Base-by-base conservation (phyloP, 37 sponge, comb jelly and placozoan species). In the Cladorhizidae sp. region DNA sequence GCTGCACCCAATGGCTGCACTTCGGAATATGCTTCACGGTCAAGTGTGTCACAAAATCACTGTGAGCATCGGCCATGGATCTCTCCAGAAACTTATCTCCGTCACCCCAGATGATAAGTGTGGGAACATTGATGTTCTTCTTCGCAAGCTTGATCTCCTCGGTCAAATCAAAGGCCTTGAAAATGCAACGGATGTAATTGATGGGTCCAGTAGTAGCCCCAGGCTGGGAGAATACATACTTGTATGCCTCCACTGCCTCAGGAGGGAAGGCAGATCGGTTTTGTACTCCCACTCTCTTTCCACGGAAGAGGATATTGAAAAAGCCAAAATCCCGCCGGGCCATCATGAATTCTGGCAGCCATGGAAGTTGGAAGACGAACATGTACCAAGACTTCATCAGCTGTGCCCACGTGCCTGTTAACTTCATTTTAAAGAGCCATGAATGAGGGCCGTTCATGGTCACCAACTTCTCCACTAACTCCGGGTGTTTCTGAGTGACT, bases 1-100 rank as follows among this genome's bases (percentile, higher is more conserved):
- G n/a, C n/a, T n/a, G 58, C 63, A 92, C 85, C 92, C 92, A 92
- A 75, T 92, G 92, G 35, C 92, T 83, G 64, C 92, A 87, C 70
- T 84, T 80, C 0, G 90, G 76, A 40, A 87, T 79, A 67, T 78
- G 80, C 56, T 54, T 74, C 35, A 74, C 56, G 3, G 56, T 54
- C 33, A 74, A 35, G 33, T 74, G n/a, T 9, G 57, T 51, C 36
- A 74, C 74, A 52, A 55, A 74, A 15, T 54, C 56, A 20, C 14
- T 17, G 33, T 74, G 74, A 15, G 40, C 56, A 17, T 74, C 74
- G 3, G 56, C 55, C 56, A 54, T 54, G 1, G 74, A 52, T 6
- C 33, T 54, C 35, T 74, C 74, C 15, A 74, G 18, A 54, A 74
- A 74, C 35, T 32, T 14, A 32, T 74, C 74, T 22, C 31, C 54